These are phyloP conservation scores for Temnothorax ravouxi DNA, from an alignment of 2,888 invertebrate genomes.

Conservation along the genomic window DNA sequence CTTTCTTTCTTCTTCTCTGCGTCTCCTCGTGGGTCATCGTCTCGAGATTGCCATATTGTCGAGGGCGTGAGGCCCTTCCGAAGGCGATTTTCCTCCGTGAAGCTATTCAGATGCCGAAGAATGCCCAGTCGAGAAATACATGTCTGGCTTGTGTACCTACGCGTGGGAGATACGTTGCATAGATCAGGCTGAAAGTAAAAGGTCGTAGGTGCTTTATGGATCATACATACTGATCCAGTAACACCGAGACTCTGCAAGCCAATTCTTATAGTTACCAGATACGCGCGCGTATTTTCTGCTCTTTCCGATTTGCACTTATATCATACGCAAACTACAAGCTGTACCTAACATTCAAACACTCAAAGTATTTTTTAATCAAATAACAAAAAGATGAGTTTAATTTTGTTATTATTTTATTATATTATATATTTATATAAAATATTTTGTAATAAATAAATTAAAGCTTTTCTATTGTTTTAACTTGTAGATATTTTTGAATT, in stretches of 20 bases:
- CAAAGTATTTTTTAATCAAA: neutral
- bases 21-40: constrained; percentile 20
- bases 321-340: neutral
- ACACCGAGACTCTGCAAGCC: constrained; percentile 1
- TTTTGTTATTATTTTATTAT: constrained; percentile 1
- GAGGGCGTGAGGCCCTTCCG: constrained; percentile 76
- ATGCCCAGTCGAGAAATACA: constrained; percentile 35
- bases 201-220: constrained; percentile 36
- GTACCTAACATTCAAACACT: neutral
- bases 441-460: neutral
- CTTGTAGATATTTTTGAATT: neutral
- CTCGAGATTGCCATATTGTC: constrained; percentile 74
- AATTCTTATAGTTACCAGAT: neutral
- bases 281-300: neutral
- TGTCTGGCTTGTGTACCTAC: constrained; percentile 31
- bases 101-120: constrained; percentile 72
- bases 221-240: constrained; percentile 31
- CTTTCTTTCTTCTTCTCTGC: neutral
- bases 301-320: neutral
- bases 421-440: neutral
- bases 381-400: neutral
- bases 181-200: constrained; percentile 29
- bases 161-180: constrained; percentile 41
- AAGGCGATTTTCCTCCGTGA: constrained; percentile 76
- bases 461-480: neutral